These are phyloP conservation scores for Patella pellucida DNA, from an alignment of 2,888 invertebrate genomes.

Conservation along the genomic window DNA sequence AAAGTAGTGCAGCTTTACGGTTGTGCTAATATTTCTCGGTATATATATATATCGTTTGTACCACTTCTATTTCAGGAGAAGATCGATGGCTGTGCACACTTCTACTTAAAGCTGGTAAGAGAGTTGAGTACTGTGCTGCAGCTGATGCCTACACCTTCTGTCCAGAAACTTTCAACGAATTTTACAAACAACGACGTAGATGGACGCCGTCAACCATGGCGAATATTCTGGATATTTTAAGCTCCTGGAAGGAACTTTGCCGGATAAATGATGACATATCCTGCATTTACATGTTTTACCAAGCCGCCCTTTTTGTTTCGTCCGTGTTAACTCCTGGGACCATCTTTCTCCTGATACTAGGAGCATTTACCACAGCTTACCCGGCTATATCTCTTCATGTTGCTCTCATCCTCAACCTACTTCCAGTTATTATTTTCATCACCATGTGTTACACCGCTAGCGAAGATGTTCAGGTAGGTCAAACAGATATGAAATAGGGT, in stretches of 20 bases:
- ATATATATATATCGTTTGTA: not conserved
- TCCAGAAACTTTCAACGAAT: slow-evolving; percentile 90
- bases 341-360: slow-evolving; percentile 79
- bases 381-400: slow-evolving; percentile 73
- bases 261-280: slow-evolving; percentile 39
- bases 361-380: slow-evolving; percentile 45
- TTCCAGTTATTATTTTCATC: slow-evolving; percentile 52
- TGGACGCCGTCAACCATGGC: slow-evolving; percentile 58
- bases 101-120: slow-evolving; percentile 92
- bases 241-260: slow-evolving; percentile 23
- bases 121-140: slow-evolving; percentile 97
- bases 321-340: slow-evolving; percentile 93
- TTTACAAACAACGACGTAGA: slow-evolving; percentile 51
- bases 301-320: slow-evolving; percentile 73
- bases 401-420: slow-evolving; percentile 73
- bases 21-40: too few species aligned
- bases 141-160: slow-evolving; percentile 98
- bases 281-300: slow-evolving; percentile 42
- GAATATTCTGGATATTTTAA: slow-evolving; percentile 48
- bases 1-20: too few species aligned
- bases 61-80: slow-evolving; percentile 77
- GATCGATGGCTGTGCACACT: slow-evolving; percentile 98
- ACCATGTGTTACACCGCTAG: slow-evolving; percentile 46
- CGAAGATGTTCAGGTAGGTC: slow-evolving; percentile 77
- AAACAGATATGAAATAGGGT: too few species aligned